Base-by-base conservation (phyloP, 2,797 vertebrate species). In the Meda fulgida region DNA sequence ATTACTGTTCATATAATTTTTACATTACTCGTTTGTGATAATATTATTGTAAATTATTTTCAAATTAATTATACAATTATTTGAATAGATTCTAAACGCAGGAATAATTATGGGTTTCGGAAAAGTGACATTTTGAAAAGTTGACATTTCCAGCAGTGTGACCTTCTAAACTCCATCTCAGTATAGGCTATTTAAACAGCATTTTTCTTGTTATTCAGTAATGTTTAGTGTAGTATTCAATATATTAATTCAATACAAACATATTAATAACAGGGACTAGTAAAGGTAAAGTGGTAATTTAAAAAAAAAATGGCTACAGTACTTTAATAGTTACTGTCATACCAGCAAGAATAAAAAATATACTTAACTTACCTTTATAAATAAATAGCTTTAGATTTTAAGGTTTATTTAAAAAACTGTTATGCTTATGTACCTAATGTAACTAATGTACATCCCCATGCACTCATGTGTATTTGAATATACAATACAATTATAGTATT, bases 1-100 rank as follows among this genome's bases (percentile, higher is more conserved):
- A 46, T 13, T 23, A 5, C 16, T 4, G 9, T 29, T 13, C 7
- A 19, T n/a, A 18, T 40, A 26, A 5, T 7, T 26, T 46, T 43
- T 9, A 21, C 40, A 29, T 38, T 11, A 38, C 38, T 71, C 4
- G 1, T 19, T 10, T 36, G 14, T 5, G 0, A 80, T 67, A 8
- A 10, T 26, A 18, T 26, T 18, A n/a, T 51, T 51, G 31, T 66
- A 1, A 46, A 23, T 9, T 0, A 1, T 5, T 5, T 0, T 1
- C 5, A 16, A 53, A 51, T 36, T 7, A 55, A 55, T 60, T 11
- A 4, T n/a, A 18, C 0, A 67, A 48, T 40, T 11, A 60, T 26
- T 16, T 60, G 3, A 40, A 40, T 40, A 5, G 5, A n/a, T 23
- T 55, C 2, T 58, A 40, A 18, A 8, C 36, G 1, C 26, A 40